Evolutionary conservation across 1,140 invertebrate species (phyloP).

Genomic region (Cyphomyrmex costatus): DNA sequence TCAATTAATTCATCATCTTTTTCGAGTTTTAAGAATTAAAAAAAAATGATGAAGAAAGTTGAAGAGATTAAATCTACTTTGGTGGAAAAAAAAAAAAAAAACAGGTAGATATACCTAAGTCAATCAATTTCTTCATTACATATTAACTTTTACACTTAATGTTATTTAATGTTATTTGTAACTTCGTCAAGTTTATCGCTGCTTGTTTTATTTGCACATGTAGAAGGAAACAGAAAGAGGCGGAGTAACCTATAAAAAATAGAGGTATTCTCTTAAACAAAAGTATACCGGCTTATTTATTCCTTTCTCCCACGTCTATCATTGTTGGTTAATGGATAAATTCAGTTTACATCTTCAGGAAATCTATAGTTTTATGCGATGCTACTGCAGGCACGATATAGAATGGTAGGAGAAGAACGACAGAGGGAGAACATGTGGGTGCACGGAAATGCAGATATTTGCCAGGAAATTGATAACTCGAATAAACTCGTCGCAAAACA

Average conservation of each 20-base stretch:
- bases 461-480: slow-evolving; percentile 86
- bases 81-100: too few species aligned
- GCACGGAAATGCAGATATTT: slow-evolving; percentile 85
- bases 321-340: background rate
- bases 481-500: slow-evolving; percentile 85
- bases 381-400: background rate
- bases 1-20: too few species aligned
- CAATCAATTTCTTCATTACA: slow-evolving; percentile 1
- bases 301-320: background rate
- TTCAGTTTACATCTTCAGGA: slow-evolving; percentile 30
- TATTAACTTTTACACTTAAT: background rate
- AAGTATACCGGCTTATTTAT: background rate
- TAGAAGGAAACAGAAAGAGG: background rate
- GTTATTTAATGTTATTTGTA: background rate
- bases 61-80: too few species aligned
- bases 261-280: background rate
- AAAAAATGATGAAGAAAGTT: too few species aligned
- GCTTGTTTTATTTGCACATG: background rate
- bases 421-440: slow-evolving; percentile 42
- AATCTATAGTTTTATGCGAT: background rate
- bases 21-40: too few species aligned
- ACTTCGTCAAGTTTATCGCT: background rate
- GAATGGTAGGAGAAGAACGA: slow-evolving; percentile 17
- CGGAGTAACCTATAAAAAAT: background rate
- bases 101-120: slow-evolving; percentile 11